Base-by-base conservation (phyloP, 2,888 invertebrate species). In the Macrophya annulata region DNA sequence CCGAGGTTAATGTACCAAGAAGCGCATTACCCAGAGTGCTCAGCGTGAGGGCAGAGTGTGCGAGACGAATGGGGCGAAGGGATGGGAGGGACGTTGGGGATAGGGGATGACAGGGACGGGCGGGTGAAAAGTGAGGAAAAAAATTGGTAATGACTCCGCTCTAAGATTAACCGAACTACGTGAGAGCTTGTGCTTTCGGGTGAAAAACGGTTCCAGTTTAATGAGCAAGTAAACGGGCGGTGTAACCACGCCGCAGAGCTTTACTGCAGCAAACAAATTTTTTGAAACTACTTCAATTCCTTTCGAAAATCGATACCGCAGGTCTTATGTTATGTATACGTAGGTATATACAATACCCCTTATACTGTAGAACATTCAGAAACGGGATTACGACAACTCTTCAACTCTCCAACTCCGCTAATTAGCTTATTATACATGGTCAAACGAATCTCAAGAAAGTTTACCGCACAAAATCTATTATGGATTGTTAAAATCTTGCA, bases 1-100 rank as follows among this genome's bases (percentile, higher is more conserved):
- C 72, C 88, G 89, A 87, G 90, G 91, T 92, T 92, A 92, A 92
- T 92, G 92, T 90, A 91, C 91, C 90, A 90, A 89, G 90, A 89
- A 91, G 91, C 89, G 88, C 90, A 92, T 92, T 92, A 91, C 89
- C 88, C 89, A 87, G 88, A 90, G 90, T 90, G 90, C 90, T 91
- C 88, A 87, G 88, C 87, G 87, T 86, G 88, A 85, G 88, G 84
- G 88, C 87, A 87, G 87, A 87, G 87, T 76, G 87, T 65, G 45
- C 43, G 85, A 85, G 85, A 85, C 83, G 86, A 82, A 88, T 86
- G 86, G 85, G 81, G 74, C n/a, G 74, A 84, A 72, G 62, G 85
- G 79, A 37, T 77, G 71, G 65, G 37, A 79, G 74, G 77, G 62
- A 85, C 86, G 84, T 77, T 82, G 82, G 65, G 82, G 45, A 65